Evolutionary conservation across 2,113 vertebrate species (phyloP).

Genomic region (Columba livia): DNA sequence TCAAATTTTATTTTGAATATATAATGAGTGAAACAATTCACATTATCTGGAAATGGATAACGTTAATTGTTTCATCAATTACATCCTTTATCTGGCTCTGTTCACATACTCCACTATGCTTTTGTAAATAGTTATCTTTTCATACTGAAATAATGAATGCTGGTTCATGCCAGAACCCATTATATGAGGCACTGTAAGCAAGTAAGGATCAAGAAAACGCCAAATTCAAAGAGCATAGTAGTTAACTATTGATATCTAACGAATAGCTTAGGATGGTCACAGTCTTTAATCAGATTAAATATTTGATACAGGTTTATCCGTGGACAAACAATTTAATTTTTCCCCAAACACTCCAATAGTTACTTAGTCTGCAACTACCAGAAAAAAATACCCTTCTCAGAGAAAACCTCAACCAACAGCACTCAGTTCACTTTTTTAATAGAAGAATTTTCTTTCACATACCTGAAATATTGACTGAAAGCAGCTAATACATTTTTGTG

Average conservation of each 20-base stretch:
- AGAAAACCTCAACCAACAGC: not conserved
- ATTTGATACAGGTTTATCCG: not conserved
- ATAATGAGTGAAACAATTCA: not conserved
- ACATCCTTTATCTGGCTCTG: not conserved
- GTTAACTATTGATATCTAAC: not conserved
- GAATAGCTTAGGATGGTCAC: not conserved
- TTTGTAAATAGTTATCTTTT: not conserved
- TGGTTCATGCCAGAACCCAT: not conserved
- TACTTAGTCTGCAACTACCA: not conserved
- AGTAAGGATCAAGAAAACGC: not conserved
- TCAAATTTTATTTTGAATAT: not conserved
- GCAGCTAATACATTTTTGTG: conserved; percentile 97
- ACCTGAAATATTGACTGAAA: conserved; percentile 98
- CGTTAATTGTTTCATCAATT: accelerated
- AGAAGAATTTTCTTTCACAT: not conserved
- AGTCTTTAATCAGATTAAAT: not conserved
- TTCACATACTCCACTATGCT: not conserved
- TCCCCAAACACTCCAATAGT: not conserved
- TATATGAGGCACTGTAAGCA: not conserved
- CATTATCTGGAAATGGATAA: not conserved
- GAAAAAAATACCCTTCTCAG: not conserved
- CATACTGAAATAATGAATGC: not conserved
- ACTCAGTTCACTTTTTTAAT: not conserved
- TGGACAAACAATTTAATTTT: not conserved
- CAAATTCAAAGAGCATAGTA: not conserved